A percentile compares a stretch with the other conserved stretches of the same genome.
Evolutionary conservation across 2,797 vertebrate species (phyloP).

Genomic region (Peromyscus nudipes): DNA sequence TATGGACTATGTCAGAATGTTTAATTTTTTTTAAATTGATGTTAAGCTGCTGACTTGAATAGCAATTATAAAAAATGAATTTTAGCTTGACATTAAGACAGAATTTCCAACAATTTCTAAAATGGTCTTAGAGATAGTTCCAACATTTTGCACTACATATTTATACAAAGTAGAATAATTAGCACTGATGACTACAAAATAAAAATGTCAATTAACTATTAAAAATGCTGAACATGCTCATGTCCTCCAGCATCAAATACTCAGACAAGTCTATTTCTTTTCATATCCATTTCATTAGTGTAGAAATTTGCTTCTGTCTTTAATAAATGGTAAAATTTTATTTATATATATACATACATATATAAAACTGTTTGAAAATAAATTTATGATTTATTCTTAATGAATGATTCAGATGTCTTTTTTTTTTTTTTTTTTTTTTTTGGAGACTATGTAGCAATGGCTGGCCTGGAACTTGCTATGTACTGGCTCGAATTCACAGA

Average conservation of each 20-base stretch:
- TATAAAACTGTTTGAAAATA: not conserved
- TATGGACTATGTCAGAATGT: not conserved
- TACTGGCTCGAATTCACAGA: not conserved
- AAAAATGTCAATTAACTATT: not conserved
- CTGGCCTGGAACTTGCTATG: not conserved
- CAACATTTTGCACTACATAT: not conserved
- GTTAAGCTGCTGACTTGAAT: not conserved
- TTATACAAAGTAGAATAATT: not conserved
- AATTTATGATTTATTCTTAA: not conserved
- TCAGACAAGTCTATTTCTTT: not conserved
- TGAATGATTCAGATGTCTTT: not conserved
- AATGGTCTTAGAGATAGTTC: not conserved
- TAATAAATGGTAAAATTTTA: not conserved
- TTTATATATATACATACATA: not conserved
- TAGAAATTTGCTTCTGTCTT: not conserved
- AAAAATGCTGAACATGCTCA: not conserved
- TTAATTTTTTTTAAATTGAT: not conserved
- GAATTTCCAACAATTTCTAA: constrained; percentile 12
- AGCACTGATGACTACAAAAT: not conserved
- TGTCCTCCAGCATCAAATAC: not conserved
- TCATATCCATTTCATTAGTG: not conserved
- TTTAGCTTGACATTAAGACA: not conserved
- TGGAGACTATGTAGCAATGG: not conserved
- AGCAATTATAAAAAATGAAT: not conserved
- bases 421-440: not conserved